phyloP scores from a whole-genome alignment of 2,113 vertebrate species.

The Sylvilagus bachmani region DNA sequence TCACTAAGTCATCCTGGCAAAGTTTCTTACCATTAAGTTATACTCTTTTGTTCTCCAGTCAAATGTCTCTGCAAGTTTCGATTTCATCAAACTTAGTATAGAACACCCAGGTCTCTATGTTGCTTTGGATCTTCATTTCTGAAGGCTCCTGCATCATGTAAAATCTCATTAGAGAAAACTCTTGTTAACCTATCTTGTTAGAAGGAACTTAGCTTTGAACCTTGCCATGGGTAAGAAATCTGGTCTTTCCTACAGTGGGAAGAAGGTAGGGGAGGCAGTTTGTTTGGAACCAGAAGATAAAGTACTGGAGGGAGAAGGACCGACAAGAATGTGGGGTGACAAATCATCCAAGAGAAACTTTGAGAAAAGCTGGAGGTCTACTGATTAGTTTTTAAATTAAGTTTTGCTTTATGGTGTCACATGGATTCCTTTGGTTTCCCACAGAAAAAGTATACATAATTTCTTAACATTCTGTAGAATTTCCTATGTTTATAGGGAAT shows the following conservation, averaged over 20 bases:
- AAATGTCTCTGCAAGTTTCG: neutral
- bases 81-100: neutral
- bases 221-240: neutral
- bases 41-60: neutral
- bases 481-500: neutral
- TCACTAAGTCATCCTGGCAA: neutral
- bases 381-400: neutral
- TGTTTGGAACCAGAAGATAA: neutral
- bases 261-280: neutral
- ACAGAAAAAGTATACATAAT: neutral
- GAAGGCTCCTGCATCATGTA: neutral
- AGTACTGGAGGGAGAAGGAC: neutral
- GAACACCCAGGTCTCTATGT: neutral
- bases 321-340: neutral
- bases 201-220: neutral
- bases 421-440: neutral
- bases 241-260: neutral
- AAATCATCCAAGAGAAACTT: neutral
- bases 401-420: neutral
- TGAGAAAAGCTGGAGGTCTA: neutral
- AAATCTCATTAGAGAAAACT: neutral
- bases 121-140: neutral
- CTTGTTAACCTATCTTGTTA: neutral
- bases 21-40: neutral
- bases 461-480: neutral